Evolutionary conservation across 2,113 vertebrate species (phyloP).

Genomic region (Sinocyclocheilus anophthalmus): DNA sequence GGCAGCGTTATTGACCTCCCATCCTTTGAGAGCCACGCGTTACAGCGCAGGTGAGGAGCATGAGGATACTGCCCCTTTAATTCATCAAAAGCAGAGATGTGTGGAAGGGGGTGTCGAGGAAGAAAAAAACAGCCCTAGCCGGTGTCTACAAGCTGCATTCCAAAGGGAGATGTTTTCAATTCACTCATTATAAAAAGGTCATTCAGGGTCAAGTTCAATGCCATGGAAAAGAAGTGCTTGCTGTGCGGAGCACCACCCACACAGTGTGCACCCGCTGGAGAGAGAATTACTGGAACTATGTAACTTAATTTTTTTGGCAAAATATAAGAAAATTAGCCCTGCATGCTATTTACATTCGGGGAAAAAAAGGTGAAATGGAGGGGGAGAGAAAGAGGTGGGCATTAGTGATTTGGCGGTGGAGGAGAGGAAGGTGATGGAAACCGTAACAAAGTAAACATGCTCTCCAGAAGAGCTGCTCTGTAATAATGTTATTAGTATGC

Average conservation of each 20-base stretch:
- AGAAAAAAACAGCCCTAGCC: conserved; percentile 81
- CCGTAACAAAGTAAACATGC: conserved; percentile 90
- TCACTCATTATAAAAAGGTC: conserved; percentile 97
- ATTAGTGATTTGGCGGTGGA: conserved; percentile 83
- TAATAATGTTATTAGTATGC: conserved; percentile 97
- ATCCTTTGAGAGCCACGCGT: conserved; percentile 46
- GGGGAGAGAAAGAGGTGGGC: conserved; percentile 71
- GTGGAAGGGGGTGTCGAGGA: conserved; percentile 42
- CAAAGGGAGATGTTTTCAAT: conserved; percentile 99
- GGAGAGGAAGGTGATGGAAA: conserved; percentile 84
- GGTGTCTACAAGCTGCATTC: conserved; percentile 92
- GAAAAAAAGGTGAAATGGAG: conserved; percentile 38
- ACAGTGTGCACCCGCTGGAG: conserved; percentile 82
- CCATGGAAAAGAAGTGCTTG: conserved; percentile 90
- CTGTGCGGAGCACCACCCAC: conserved; percentile 87
- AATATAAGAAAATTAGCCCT: conserved; percentile 92
- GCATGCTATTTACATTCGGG: conserved; percentile 92
- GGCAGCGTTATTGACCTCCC: conserved; percentile 48
- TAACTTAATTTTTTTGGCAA: conserved; percentile 90
- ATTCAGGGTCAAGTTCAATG: conserved; percentile 97
- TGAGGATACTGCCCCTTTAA: conserved; percentile 85
- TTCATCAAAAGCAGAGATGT: conserved; percentile 81
- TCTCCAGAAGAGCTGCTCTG: conserved; percentile 84
- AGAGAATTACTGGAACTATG: conserved; percentile 87
- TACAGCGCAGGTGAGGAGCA: conserved; percentile 73